phyloP scores from a whole-genome alignment of 1,140 invertebrate genomes.

The Popillia japonica region DNA sequence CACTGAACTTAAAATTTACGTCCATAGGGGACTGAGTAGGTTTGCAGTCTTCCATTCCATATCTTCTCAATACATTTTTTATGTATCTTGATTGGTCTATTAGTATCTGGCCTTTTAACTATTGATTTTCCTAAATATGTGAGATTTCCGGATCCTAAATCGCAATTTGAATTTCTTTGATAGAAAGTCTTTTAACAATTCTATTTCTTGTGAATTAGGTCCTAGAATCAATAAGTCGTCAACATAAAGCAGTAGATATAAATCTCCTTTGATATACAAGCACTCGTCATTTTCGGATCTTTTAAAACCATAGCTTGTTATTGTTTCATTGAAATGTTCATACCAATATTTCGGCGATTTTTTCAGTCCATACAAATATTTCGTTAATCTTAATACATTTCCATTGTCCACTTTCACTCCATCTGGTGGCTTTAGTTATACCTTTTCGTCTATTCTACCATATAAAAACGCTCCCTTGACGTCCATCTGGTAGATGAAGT shows the following conservation, averaged over 20 bases:
- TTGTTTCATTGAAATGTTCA: not conserved
- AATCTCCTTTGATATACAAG: not conserved
- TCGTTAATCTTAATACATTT: constrained; percentile 20
- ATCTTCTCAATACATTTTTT: not conserved
- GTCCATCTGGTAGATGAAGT: constrained; percentile 54
- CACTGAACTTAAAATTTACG: not conserved
- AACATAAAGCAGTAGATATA: not conserved
- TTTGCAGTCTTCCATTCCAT: not conserved
- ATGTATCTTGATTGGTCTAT: too few species aligned
- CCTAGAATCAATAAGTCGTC: not conserved
- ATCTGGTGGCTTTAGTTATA: constrained; percentile 53
- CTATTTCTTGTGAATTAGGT: not conserved
- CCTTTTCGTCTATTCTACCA: constrained; percentile 53
- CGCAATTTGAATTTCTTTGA: not conserved
- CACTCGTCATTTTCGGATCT: not conserved
- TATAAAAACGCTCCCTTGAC: constrained; percentile 56
- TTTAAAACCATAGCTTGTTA: not conserved
- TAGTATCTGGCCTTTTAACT: not conserved
- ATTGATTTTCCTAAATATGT: not conserved
- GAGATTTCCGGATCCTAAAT: not conserved
- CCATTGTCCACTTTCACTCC: constrained; percentile 18
- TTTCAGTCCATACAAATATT: constrained; percentile 40
- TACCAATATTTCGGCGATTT: not conserved
- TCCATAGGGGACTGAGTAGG: not conserved
- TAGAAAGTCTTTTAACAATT: not conserved